A percentile compares a stretch with the other conserved stretches of the same genome.
phyloP scores from a whole-genome alignment of 2,113 vertebrate genomes.

The Onychostoma macrolepis region DNA sequence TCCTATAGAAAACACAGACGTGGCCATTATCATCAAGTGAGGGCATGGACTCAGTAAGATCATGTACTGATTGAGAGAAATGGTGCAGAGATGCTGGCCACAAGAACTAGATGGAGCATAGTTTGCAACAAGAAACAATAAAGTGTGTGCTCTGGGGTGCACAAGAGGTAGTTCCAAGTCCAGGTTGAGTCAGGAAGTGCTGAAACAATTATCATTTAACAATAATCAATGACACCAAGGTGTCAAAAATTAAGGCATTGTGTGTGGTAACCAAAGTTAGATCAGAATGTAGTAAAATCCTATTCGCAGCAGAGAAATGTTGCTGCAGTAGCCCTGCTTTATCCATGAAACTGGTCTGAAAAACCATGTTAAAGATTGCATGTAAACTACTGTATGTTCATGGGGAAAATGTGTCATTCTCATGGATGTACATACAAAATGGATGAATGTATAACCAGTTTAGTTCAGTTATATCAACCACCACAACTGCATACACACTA shows the following conservation, averaged over 20 bases:
- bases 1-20: no score
- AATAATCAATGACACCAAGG: not conserved
- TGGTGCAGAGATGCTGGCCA: no score
- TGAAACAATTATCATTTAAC: not conserved
- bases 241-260: not conserved
- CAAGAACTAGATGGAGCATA: no score
- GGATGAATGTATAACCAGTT: no score
- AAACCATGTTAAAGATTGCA: not conserved
- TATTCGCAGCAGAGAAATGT: not conserved
- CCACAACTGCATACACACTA: no score
- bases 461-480: no score
- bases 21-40: no score
- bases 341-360: not conserved
- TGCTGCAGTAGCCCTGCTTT: not conserved
- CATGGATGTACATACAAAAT: no score
- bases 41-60: no score
- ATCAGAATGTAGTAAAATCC: not conserved
- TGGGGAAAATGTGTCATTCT: not conserved
- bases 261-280: not conserved
- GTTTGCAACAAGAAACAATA: no score
- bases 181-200: not conserved
- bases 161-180: not conserved
- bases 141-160: not conserved
- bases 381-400: not conserved
- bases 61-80: no score